Percentiles rank a stretch among this genome's conserved stretches.
These are phyloP conservation scores for Cyprinella venusta DNA, from an alignment of 2,797 vertebrate genomes.

Conservation along the genomic window DNA sequence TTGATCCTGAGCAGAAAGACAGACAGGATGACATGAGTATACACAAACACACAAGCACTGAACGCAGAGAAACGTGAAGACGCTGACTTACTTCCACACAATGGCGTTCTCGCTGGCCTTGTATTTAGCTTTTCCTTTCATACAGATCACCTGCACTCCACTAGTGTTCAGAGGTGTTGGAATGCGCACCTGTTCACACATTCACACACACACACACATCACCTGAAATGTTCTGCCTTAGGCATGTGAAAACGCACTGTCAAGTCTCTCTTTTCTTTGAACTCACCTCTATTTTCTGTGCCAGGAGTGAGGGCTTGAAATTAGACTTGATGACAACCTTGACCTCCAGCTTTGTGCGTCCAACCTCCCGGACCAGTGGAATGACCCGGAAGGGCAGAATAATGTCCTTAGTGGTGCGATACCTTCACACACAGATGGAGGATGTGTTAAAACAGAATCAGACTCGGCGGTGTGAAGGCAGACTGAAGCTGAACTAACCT, in stretches of 20 bases:
- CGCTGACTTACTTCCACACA: constrained; percentile 93
- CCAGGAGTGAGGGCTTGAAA: constrained; percentile 97
- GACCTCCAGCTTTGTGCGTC: constrained; percentile 97
- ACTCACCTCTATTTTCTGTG: constrained; percentile 98
- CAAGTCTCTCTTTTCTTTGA: background rate
- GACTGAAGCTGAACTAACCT: constrained; percentile 75
- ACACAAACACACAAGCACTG: background rate
- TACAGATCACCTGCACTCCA: constrained; percentile 98
- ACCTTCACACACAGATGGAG: constrained; percentile 75
- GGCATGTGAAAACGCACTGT: background rate
- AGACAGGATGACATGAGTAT: background rate
- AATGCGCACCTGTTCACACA: constrained; percentile 88
- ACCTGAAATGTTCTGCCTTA: background rate
- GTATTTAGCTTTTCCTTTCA: constrained; percentile 99
- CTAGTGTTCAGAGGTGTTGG: constrained; percentile 98
- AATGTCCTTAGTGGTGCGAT: constrained; percentile 99
- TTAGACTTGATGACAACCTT: constrained; percentile 99
- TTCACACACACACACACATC: background rate
- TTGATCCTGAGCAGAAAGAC: constrained; percentile 84
- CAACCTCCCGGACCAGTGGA: constrained; percentile 95
- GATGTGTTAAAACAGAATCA: background rate
- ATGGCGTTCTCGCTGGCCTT: constrained; percentile 99
- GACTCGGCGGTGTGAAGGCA: background rate
- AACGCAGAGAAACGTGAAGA: background rate
- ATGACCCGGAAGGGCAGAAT: constrained; percentile 98